A percentile compares a stretch with the other conserved stretches of the same genome.
Conservation (phyloP, 2,888 invertebrate species). For the Palloptera scutellata region DNA sequence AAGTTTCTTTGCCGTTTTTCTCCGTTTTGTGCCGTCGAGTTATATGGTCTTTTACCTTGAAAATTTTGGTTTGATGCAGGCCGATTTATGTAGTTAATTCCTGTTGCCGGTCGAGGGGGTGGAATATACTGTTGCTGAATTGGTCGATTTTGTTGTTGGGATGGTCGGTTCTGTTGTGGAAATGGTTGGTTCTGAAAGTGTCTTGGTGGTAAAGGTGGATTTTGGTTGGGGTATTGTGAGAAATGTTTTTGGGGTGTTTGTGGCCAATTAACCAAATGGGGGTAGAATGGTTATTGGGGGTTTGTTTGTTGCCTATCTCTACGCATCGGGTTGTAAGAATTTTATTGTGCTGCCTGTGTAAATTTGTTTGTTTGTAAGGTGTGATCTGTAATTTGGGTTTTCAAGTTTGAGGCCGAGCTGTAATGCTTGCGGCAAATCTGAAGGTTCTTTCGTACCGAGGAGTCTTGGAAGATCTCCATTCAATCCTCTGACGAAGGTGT, state of each 20-base stretch:
- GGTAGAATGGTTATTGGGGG: conserved; percentile 2
- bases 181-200: conserved; percentile 4
- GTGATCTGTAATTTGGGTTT: conserved; percentile 10
- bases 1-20: too few relatives aligned
- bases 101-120: conserved; percentile 7
- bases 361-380: conserved; percentile 10
- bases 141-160: too few relatives aligned
- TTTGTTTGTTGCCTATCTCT: not conserved
- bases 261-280: not conserved
- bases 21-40: too few relatives aligned
- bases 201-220: not conserved
- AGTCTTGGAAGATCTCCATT: conserved; percentile 5
- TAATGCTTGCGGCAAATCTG: conserved; percentile 5
- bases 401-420: not conserved
- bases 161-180: too few relatives aligned
- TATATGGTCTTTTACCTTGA: too few relatives aligned
- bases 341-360: not conserved
- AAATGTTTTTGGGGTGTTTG: not conserved
- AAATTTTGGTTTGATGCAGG: too few relatives aligned
- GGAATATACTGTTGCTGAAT: too few relatives aligned
- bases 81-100: too few relatives aligned
- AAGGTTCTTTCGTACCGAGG: conserved; percentile 2
- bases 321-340: not conserved
- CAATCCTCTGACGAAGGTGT: conserved; percentile 20
- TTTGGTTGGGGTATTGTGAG: not conserved